These are phyloP conservation scores for Coptotermes formosanus DNA, from an alignment of 1,140 invertebrate species.

Conservation along the genomic window DNA sequence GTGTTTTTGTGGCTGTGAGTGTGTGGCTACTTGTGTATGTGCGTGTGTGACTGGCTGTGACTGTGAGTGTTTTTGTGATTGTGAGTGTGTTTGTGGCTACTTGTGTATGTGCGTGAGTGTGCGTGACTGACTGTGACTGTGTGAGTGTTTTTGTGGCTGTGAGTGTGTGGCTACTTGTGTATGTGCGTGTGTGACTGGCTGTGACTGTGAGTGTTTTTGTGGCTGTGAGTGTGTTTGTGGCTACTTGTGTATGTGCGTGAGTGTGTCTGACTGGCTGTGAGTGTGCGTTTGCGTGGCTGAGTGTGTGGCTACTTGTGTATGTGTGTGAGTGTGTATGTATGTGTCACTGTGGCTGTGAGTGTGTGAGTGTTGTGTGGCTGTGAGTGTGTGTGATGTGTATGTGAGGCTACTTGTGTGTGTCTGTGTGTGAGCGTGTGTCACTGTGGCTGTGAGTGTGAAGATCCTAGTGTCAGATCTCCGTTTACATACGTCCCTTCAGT, in stretches of 20 bases:
- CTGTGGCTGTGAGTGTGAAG: no score
- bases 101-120: not conserved
- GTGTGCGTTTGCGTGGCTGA: not conserved
- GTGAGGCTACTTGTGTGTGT: no score
- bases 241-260: not conserved
- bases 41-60: conserved; percentile 11
- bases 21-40: conserved; percentile 18
- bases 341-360: no score
- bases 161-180: conserved; percentile 15
- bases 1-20: conserved; percentile 2
- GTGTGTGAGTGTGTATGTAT: conserved; percentile 25
- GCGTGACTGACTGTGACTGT: not conserved
- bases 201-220: conserved; percentile 2
- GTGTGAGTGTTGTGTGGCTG: no score
- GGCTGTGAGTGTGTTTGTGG: conserved; percentile 16
- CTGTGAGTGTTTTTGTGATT: conserved; percentile 10
- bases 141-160: conserved; percentile 6
- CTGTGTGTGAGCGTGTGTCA: no score
- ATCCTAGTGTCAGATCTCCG: no score
- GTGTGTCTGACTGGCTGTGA: conserved; percentile 2
- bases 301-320: no score
- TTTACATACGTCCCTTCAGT: no score
- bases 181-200: conserved; percentile 18
- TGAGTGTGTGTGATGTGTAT: no score
- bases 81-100: conserved; percentile 11